These are phyloP conservation scores for Pseudolycoriella hygida DNA, from an alignment of 2,888 invertebrate genomes.

Conservation along the genomic window DNA sequence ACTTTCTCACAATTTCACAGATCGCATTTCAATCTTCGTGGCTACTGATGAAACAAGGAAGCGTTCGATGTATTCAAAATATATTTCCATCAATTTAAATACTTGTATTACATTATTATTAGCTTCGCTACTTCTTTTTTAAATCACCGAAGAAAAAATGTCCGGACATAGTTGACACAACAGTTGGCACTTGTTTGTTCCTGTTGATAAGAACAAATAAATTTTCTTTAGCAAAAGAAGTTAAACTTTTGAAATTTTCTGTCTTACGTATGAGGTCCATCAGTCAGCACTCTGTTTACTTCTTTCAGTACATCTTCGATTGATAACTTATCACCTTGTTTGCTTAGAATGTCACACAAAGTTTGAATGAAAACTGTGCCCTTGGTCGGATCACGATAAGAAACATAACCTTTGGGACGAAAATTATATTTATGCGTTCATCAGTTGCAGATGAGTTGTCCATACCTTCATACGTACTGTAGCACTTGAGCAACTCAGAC, in stretches of 20 bases:
- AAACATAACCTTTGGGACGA: constrained; percentile 18
- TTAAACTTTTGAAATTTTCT: neutral
- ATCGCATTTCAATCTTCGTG: no score
- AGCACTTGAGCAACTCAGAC: constrained; percentile 23
- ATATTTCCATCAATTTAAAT: no score
- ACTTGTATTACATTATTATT: no score
- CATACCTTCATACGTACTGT: constrained; percentile 27
- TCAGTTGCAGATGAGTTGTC: neutral
- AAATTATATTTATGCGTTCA: neutral
- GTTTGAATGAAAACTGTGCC: constrained; percentile 24
- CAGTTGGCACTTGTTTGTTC: constrained; percentile 22
- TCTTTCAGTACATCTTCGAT: constrained; percentile 21
- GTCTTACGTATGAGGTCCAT: neutral
- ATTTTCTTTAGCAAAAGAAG: neutral
- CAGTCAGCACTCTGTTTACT: constrained; percentile 3
- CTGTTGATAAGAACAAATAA: constrained; percentile 12
- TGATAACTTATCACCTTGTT: constrained; percentile 15
- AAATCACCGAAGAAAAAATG: constrained; percentile 22
- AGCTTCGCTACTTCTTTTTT: neutral
- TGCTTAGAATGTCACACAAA: constrained; percentile 19
- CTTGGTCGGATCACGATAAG: constrained; percentile 19
- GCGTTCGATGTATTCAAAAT: no score
- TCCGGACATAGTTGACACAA: constrained; percentile 21
- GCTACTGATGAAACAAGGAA: no score
- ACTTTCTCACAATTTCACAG: no score